A percentile compares a stretch with the other conserved stretches of the same genome.
Evolutionary conservation across 37 sponge, comb jelly and placozoan genomes (phyloP).

Genomic region (Hormiphora californensis): DNA sequence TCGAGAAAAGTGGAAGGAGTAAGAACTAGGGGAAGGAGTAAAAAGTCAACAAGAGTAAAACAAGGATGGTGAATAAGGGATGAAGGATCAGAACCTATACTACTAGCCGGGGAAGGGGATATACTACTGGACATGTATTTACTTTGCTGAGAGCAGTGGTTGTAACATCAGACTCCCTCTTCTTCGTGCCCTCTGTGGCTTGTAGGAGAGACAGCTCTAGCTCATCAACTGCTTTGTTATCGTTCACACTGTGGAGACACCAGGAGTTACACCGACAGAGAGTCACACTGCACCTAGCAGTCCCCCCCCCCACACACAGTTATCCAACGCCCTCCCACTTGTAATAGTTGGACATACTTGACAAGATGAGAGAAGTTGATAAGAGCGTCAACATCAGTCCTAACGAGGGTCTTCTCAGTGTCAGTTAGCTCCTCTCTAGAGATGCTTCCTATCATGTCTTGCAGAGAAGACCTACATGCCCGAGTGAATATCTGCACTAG

Average conservation of each 20-base stretch:
- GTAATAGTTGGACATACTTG: not conserved
- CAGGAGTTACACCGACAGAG: too few species aligned
- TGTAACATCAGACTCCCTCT: conserved; percentile 57
- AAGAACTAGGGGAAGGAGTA: too few species aligned
- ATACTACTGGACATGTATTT: too few species aligned
- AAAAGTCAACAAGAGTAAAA: too few species aligned
- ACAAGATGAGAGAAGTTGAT: conserved; percentile 54
- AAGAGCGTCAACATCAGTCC: conserved; percentile 40
- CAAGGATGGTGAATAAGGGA: too few species aligned
- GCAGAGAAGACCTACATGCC: conserved; percentile 48
- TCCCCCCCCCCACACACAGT: too few species aligned
- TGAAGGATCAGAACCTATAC: too few species aligned
- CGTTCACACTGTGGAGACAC: not conserved
- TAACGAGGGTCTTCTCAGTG: conserved; percentile 7
- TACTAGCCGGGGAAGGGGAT: too few species aligned
- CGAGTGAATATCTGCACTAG: conserved; percentile 70
- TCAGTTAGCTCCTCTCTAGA: conserved; percentile 12
- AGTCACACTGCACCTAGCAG: too few species aligned
- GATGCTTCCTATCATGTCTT: conserved; percentile 54
- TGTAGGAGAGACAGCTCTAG: conserved; percentile 36
- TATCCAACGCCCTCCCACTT: not conserved
- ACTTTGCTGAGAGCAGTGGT: conserved; percentile 82
- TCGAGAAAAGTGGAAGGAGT: too few species aligned
- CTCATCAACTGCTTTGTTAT: conserved; percentile 32
- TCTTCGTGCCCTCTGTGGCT: conserved; percentile 49